Conservation (phyloP, 2,888 invertebrate genomes). For the Diabrotica balteata region DNA sequence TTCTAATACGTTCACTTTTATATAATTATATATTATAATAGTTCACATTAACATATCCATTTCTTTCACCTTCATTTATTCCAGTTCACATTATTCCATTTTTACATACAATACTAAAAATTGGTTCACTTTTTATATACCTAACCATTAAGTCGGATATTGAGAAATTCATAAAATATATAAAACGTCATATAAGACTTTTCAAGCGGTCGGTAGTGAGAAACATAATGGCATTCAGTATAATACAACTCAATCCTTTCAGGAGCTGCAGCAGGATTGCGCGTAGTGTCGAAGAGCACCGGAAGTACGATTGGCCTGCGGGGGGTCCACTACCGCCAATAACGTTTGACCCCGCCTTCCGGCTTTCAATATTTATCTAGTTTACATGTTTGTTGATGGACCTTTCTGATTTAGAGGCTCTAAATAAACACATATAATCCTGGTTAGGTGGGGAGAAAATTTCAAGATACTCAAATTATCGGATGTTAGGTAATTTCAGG, state of each 20-base stretch:
- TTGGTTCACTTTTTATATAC: no score
- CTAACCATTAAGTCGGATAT: not conserved
- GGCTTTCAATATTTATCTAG: slow-evolving; percentile 45
- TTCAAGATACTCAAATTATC: no score
- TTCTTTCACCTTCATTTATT: no score
- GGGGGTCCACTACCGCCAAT: slow-evolving; percentile 60
- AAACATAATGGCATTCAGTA: not conserved
- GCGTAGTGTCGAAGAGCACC: slow-evolving; percentile 51
- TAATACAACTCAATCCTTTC: slow-evolving; percentile 24
- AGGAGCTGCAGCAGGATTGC: slow-evolving; percentile 40
- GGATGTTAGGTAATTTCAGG: no score
- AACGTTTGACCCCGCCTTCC: slow-evolving; percentile 58
- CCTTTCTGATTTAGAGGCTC: slow-evolving; percentile 8
- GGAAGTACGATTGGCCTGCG: slow-evolving; percentile 62
- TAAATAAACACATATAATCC: not conserved
- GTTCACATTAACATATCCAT: no score
- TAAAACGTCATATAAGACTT: no score
- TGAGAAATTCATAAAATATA: no score
- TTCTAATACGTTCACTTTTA: no score
- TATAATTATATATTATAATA: no score
- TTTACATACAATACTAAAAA: no score
- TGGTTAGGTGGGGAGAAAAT: not conserved
- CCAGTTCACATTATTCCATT: no score
- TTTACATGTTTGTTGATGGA: slow-evolving; percentile 34
- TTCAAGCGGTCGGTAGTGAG: no score